Evolutionary conservation across 1,140 invertebrate genomes (phyloP).

Genomic region (Heliconius eleuchia): DNA sequence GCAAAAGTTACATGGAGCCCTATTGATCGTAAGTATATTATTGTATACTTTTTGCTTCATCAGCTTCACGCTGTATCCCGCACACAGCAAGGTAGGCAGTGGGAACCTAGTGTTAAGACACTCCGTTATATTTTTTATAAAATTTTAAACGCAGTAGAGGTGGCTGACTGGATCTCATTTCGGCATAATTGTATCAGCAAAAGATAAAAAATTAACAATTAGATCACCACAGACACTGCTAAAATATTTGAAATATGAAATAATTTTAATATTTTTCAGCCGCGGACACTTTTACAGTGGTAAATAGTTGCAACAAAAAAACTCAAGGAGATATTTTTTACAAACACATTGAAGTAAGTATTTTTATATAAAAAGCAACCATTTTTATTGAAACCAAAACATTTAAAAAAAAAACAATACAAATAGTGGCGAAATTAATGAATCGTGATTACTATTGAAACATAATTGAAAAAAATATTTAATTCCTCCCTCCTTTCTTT

Average conservation of each 20-base stretch:
- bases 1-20: conserved; percentile 55
- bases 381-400: neutral
- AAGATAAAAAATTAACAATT: too few relatives aligned
- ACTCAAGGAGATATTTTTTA: conserved; percentile 29
- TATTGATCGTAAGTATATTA: conserved; percentile 48
- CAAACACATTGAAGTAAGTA: conserved; percentile 35
- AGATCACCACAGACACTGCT: too few relatives aligned
- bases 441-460: too few relatives aligned
- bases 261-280: conserved; percentile 41
- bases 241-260: too few relatives aligned
- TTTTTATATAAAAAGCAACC: neutral
- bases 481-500: conserved; percentile 18
- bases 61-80: too few relatives aligned
- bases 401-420: too few relatives aligned
- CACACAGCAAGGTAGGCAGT: too few relatives aligned
- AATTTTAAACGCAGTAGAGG: neutral
- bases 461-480: too few relatives aligned
- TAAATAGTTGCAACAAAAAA: conserved; percentile 46
- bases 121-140: neutral
- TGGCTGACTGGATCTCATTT: too few relatives aligned
- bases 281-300: conserved; percentile 46
- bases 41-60: neutral
- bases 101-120: too few relatives aligned
- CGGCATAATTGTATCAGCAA: too few relatives aligned
- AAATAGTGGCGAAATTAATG: too few relatives aligned